Percentiles rank a stretch among this genome's conserved stretches.
These are phyloP conservation scores for Microcebus tavaratra DNA, from an alignment of 2,113 vertebrate species.

Conservation along the genomic window DNA sequence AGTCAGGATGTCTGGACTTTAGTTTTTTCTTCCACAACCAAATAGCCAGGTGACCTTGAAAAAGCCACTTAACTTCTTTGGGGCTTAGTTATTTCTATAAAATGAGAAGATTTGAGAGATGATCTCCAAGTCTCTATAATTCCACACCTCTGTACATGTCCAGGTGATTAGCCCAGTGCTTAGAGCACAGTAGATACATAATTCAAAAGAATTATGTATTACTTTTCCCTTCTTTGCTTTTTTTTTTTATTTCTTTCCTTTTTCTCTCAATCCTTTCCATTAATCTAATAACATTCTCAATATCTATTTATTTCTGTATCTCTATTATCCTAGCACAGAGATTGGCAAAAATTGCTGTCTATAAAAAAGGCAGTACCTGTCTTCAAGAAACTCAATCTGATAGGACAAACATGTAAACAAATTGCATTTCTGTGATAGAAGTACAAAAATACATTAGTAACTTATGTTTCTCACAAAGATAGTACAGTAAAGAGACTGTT, in stretches of 20 bases:
- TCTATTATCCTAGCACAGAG: background rate
- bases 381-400: constrained; percentile 2
- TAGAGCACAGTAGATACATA: background rate
- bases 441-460: background rate
- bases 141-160: background rate
- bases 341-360: background rate
- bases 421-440: background rate
- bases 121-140: background rate
- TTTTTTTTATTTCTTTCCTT: background rate
- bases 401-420: constrained; percentile 26
- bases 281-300: constrained; percentile 8
- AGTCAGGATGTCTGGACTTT: background rate
- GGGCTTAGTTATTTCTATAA: constrained; percentile 4
- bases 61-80: background rate
- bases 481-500: background rate
- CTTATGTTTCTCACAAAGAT: background rate
- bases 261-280: background rate
- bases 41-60: background rate
- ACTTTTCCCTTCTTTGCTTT: background rate
- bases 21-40: background rate
- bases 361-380: background rate
- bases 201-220: background rate
- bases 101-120: background rate
- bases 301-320: background rate
- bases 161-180: background rate